phyloP scores from a whole-genome alignment of 1,140 invertebrate species.

The Pemphigus obesinymphae region DNA sequence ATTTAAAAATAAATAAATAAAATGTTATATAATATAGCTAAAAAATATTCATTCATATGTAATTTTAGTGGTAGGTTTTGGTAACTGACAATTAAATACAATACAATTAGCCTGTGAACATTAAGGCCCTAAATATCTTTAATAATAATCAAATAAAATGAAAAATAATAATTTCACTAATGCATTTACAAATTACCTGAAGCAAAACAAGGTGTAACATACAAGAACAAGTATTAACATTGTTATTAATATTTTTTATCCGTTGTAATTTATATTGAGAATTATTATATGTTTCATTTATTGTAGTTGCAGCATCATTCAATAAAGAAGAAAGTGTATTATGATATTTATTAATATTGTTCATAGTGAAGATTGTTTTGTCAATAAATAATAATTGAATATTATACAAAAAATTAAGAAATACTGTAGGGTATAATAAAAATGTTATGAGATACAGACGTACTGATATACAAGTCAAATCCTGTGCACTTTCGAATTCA shows the following conservation, averaged over 20 bases:
- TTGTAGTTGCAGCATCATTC: not conserved
- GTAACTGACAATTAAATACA: no score
- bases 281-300: conserved; percentile 12
- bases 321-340: not conserved
- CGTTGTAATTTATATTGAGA: not conserved
- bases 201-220: conserved; percentile 49
- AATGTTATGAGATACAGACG: not conserved
- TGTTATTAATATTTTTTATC: conserved; percentile 43
- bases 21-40: no score
- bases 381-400: not conserved
- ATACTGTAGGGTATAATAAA: not conserved
- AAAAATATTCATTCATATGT: no score
- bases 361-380: not conserved
- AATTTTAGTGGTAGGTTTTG: no score
- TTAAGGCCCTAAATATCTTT: no score
- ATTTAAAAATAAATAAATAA: not conserved
- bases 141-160: no score
- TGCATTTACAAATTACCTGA: conserved; percentile 46
- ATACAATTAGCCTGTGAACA: no score
- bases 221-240: conserved; percentile 48
- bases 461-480: not conserved
- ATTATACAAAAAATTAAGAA: not conserved
- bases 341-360: conserved; percentile 2
- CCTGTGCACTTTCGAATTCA: not conserved
- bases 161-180: no score